These are phyloP conservation scores for Salvelinus namaycush DNA, from an alignment of 2,113 vertebrate genomes.

Conservation along the genomic window DNA sequence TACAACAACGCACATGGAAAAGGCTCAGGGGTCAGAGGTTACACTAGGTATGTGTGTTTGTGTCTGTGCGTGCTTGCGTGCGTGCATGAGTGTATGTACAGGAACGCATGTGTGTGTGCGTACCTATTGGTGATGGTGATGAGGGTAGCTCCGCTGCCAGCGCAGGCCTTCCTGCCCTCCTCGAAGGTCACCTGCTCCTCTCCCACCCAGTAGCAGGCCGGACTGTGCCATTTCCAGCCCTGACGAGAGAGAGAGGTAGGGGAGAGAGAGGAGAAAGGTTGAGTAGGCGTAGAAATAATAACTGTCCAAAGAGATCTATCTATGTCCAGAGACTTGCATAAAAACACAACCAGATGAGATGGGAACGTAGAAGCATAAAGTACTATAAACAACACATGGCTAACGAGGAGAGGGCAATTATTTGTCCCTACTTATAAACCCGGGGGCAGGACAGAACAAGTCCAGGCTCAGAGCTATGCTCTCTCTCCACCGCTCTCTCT, in stretches of 20 bases:
- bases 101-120: too few species aligned
- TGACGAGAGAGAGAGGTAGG: conserved; percentile 42
- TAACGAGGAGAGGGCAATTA: background rate
- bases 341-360: conserved; percentile 1
- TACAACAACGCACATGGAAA: conserved; percentile 45
- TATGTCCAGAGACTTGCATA: background rate
- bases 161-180: conserved; percentile 82
- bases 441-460: conserved; percentile 11
- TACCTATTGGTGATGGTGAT: conserved; percentile 89
- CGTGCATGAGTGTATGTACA: background rate
- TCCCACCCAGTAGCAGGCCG: conserved; percentile 91
- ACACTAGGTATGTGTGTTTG: background rate
- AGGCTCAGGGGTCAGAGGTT: background rate
- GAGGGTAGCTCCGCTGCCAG: conserved; percentile 75
- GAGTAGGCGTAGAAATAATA: background rate
- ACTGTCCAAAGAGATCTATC: background rate
- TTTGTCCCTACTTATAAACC: background rate
- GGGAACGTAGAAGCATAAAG: too few species aligned
- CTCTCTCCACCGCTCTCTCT: background rate
- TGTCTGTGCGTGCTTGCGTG: too few species aligned
- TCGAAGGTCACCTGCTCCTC: conserved; percentile 83
- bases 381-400: background rate
- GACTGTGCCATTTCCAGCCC: conserved; percentile 98
- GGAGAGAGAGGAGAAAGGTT: background rate
- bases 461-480: conserved; percentile 25